These are phyloP conservation scores for Psittacula echo DNA, from an alignment of 2,797 vertebrate genomes.

Conservation along the genomic window DNA sequence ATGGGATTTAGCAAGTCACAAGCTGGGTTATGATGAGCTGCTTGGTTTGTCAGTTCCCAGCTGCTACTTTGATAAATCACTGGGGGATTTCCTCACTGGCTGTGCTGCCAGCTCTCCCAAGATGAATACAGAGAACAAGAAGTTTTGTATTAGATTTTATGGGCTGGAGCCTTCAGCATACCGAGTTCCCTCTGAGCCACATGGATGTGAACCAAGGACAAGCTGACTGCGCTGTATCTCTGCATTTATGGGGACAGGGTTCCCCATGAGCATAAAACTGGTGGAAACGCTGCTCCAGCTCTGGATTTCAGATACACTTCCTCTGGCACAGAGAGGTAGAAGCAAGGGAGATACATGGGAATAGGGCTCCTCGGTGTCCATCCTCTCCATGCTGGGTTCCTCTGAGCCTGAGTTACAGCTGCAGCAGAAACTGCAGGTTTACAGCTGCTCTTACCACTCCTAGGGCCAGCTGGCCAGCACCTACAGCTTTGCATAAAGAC, in stretches of 20 bases:
- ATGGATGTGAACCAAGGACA: conserved; percentile 1
- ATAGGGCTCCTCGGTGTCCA: not conserved
- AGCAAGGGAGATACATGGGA: not conserved
- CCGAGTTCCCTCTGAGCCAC: not conserved
- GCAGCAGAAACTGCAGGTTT: not conserved
- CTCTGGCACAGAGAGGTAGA: not conserved
- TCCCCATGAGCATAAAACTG: not conserved
- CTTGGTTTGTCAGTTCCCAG: conserved; percentile 37
- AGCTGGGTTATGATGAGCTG: not conserved
- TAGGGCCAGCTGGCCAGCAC: not conserved
- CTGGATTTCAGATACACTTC: rapidly evolving
- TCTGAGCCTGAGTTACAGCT: not conserved
- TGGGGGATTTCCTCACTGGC: conserved; percentile 7
- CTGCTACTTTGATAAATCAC: conserved; percentile 33
- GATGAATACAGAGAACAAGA: not conserved
- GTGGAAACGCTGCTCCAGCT: not conserved
- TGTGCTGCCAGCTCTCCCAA: not conserved
- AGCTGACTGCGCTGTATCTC: not conserved
- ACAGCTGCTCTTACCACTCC: not conserved
- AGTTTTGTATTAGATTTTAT: conserved; percentile 5
- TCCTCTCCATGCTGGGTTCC: not conserved
- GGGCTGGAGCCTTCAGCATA: not conserved
- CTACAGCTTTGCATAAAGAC: not conserved
- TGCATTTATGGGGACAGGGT: not conserved
- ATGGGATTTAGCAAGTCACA: conserved; percentile 16